A percentile compares a stretch with the other conserved stretches of the same genome.
Conservation (phyloP, 2,113 vertebrate species). For the Saccopteryx bilineata region DNA sequence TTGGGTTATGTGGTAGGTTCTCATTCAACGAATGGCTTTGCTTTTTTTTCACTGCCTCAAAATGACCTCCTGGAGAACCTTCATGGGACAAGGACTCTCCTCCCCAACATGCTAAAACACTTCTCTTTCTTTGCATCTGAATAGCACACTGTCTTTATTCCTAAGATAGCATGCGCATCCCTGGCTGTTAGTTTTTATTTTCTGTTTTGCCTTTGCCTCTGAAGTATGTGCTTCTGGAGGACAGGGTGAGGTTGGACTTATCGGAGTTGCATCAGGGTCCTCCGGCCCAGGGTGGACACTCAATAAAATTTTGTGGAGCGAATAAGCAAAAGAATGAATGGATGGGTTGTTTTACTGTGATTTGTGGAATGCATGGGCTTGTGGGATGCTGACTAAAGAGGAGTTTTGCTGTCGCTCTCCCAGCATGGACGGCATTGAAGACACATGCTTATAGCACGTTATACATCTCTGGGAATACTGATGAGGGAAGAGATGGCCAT, state of each 20-base stretch:
- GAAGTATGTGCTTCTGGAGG: neutral
- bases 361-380: neutral
- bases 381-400: neutral
- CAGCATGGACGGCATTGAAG: neutral
- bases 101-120: neutral
- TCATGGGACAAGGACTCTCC: neutral
- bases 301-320: neutral
- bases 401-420: neutral
- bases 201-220: neutral
- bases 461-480: slow-evolving; percentile 47
- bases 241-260: neutral
- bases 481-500: slow-evolving; percentile 75
- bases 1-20: neutral
- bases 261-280: neutral
- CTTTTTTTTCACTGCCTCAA: neutral
- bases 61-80: neutral
- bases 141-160: neutral
- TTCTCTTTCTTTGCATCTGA: neutral
- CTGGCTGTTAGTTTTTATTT: neutral
- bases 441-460: neutral
- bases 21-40: neutral
- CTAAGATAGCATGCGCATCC: rapidly evolving
- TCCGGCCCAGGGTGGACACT: neutral
- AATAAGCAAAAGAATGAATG: slow-evolving; percentile 10
- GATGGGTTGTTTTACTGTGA: neutral